Conservation (phyloP, 2,797 vertebrate genomes). For the Poeciliopsis paucimaculata region DNA sequence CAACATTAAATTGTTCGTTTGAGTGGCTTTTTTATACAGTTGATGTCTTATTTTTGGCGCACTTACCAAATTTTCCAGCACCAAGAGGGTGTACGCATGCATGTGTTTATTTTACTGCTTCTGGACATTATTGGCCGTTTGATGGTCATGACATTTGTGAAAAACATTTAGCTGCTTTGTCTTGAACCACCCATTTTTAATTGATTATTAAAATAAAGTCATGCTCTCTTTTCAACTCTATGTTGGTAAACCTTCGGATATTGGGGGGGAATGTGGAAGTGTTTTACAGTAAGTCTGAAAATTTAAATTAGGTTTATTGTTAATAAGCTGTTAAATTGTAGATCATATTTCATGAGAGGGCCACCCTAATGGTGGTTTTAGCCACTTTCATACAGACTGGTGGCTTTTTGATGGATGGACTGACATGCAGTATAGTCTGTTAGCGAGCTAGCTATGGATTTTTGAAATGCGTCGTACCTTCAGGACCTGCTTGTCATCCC, state of each 20-base stretch:
- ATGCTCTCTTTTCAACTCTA: not conserved
- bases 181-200: not conserved
- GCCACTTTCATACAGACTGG: not conserved
- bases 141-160: not conserved
- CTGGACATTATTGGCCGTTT: not conserved
- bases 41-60: not conserved
- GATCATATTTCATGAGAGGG: not conserved
- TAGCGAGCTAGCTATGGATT: not conserved
- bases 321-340: not conserved
- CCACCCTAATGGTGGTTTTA: not conserved
- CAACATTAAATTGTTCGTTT: not conserved
- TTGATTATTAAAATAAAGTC: not conserved
- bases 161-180: not conserved
- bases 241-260: not conserved
- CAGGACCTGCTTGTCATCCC: not conserved
- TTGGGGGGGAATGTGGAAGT: not conserved
- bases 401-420: not conserved
- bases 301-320: not conserved
- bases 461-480: not conserved
- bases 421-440: not conserved
- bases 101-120: not conserved
- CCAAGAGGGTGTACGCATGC: not conserved
- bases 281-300: not conserved
- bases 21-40: not conserved
- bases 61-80: not conserved